Evolutionary conservation across 2,113 vertebrate genomes (phyloP), one percentile per base, ranked within the genome.

Genomic region (Macquaria australasica): DNA sequence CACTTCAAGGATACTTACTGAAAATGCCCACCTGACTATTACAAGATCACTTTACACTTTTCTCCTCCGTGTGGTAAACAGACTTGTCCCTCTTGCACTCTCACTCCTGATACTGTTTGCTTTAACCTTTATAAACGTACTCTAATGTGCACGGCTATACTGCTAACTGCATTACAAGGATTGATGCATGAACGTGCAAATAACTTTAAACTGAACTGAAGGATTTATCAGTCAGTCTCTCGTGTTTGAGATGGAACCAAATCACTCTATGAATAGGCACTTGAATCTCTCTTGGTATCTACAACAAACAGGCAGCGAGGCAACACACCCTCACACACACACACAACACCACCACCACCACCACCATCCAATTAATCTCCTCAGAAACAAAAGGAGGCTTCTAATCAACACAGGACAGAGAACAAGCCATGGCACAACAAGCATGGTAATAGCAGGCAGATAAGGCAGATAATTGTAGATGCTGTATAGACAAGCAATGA

Each of bases 391-490:
- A 77, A 39, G 58, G 51, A 79, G 50, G 39, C 63, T 66, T 72
- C 76, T 91, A 88, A 89, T 93, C 77, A 82, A 81, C 88, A 75
- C 55, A 45, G 66, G 85, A 45, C 79, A 86, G 86, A 62, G 62
- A 84, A 77, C 83, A 80, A 84, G 88, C 73, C 48, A 50, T 41
- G 37, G 73, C 79, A 84, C 75, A 82, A 51, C 62, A 41, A 69
- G 84, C 87, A 28, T 79, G 81, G 56, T 86, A 81, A 87, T 72
- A 91, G 79, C 74, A 58, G 76, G 28, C 34, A 84, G 91, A 94
- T 93, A 92, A 93, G 86, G 68, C 6, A 77, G 64, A 89, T 84
- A 89, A 88, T 48, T 70, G 84, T 53, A 89, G 86, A 87, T 88
- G 81, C 75, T 76, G 81, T 79, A 85, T 59, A 56, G 90, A 88